Base-by-base conservation (phyloP, 2,797 vertebrate genomes). In the Artibeus jamaicensis region DNA sequence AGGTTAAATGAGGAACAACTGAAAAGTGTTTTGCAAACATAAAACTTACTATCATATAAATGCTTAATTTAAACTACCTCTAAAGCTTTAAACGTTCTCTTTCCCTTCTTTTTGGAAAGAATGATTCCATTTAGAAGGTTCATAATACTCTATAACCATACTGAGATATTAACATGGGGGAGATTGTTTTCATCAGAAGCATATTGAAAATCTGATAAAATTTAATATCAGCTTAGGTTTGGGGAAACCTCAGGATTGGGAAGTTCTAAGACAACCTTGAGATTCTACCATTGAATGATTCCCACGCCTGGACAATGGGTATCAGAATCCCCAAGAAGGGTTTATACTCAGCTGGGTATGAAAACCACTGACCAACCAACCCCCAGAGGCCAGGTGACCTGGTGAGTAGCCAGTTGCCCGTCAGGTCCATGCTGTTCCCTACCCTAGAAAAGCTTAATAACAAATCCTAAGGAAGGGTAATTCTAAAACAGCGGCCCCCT, bases 1-100 rank as follows among this genome's bases (percentile, higher is more conserved):
- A 86, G 48, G 55, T 76, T 57, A 94, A 93, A 91, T 34, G n/a
- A 76, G 19, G 93, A 21, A 22, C 37, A 88, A 95, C 19, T 87
- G 42, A 78, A 44, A 82, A 39, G 26, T 55, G 90, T 85, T 92
- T 77, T 77, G 8, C 15, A 95, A 93, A 82, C 8, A 81, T 11
- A 86, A 86, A 86, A 92, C 22, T 71, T 94, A 92, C 59, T 68
- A 73, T 9, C 76, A 89, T 46, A 68, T 14, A 77, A 91, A 77
- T 53, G 55, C 2, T 74, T 78, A 82, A 59, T 81, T 83, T 86
- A 93, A 82, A 81, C 85, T 79, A 78, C 14, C 42, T 39, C 65
- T 24, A 42, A 90, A 74, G 76, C 68, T 53, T 65, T 32, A 24
- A 11, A 39, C 50, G 4, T 77, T 93, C 9, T 94, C 34, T 78